A percentile compares a stretch with the other conserved stretches of the same genome.
Evolutionary conservation across 2,888 invertebrate genomes (phyloP).

Genomic region (Lepidonotus clava): DNA sequence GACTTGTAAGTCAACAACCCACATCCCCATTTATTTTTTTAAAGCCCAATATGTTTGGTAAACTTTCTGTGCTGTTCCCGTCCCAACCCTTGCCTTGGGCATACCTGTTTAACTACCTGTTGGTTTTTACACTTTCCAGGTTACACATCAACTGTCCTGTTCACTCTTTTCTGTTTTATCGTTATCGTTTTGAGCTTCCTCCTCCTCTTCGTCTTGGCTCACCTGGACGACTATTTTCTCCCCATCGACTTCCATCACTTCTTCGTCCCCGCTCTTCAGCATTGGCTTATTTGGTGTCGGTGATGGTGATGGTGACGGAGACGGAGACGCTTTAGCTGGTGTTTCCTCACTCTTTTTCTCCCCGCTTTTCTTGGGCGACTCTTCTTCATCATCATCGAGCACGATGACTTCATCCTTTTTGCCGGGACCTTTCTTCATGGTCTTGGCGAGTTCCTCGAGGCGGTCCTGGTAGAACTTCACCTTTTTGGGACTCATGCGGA

Average conservation of each 20-base stretch:
- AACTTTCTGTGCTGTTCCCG: no score
- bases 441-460: background rate
- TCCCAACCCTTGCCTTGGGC: no score
- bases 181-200: constrained; percentile 22
- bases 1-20: background rate
- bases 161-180: background rate
- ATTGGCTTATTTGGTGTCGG: background rate
- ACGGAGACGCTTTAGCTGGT: no score
- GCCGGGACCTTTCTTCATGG: background rate
- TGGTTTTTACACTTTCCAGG: no score
- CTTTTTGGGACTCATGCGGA: constrained; percentile 60
- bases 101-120: no score
- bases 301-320: background rate
- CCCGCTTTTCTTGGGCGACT: background rate
- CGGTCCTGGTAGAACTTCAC: constrained; percentile 13
- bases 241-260: constrained; percentile 56
- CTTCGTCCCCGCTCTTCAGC: constrained; percentile 15
- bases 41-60: no score
- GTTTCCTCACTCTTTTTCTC: no score
- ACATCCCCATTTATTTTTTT: no score
- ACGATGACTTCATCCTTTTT: background rate
- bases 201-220: constrained; percentile 43
- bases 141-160: constrained; percentile 18
- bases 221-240: constrained; percentile 55
- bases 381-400: constrained; percentile 19